Evolutionary conservation across 2,888 invertebrate genomes (phyloP).

Genomic region (Scrobipalpa atriplicella): DNA sequence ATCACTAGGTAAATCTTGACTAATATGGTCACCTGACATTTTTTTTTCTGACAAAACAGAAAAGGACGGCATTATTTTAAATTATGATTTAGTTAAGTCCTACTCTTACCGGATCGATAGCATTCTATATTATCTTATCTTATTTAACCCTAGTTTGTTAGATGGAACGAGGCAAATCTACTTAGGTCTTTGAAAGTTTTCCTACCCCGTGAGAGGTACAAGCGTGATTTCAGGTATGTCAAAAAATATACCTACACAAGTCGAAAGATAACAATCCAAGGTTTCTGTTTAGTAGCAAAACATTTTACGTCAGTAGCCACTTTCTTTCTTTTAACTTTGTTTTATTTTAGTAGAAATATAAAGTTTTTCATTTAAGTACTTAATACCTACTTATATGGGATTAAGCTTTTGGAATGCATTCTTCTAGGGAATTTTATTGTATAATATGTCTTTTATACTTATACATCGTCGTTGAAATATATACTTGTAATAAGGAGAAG

Average conservation of each 20-base stretch:
- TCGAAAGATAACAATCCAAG: slow-evolving; percentile 5
- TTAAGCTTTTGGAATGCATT: not conserved
- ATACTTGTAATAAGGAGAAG: slow-evolving; percentile 20
- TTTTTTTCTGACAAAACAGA: too few species aligned
- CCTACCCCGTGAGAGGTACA: too few species aligned
- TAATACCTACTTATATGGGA: not conserved
- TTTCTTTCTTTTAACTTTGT: slow-evolving; percentile 17
- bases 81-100: too few species aligned
- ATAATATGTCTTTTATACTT: too few species aligned
- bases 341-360: slow-evolving; percentile 12
- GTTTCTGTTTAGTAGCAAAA: not conserved
- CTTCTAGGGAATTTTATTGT: not conserved
- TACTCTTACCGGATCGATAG: too few species aligned
- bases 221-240: not conserved
- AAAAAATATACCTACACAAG: not conserved
- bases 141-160: too few species aligned
- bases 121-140: too few species aligned
- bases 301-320: slow-evolving; percentile 22
- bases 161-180: too few species aligned
- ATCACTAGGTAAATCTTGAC: too few species aligned
- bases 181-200: too few species aligned
- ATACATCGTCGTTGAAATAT: slow-evolving; percentile 20
- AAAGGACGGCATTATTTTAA: too few species aligned
- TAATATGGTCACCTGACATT: too few species aligned
- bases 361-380: slow-evolving; percentile 9